A percentile compares a stretch with the other conserved stretches of the same genome.
phyloP scores from a whole-genome alignment of 2,888 invertebrate genomes.

The Tinea pellionella region DNA sequence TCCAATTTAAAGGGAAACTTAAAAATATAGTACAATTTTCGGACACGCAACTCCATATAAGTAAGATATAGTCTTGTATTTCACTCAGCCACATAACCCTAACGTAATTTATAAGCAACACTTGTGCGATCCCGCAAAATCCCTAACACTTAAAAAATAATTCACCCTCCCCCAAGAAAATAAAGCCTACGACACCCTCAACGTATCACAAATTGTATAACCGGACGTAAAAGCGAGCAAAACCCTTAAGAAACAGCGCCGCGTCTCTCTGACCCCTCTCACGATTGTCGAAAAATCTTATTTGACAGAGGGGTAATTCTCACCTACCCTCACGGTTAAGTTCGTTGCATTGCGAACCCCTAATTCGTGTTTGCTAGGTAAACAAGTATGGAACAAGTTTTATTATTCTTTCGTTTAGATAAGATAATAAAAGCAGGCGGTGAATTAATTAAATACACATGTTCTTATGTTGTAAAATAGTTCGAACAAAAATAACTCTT shows the following conservation, averaged over 20 bases:
- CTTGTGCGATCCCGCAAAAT: conserved; percentile 28
- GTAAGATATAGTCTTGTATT: conserved; percentile 4
- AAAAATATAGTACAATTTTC: background rate
- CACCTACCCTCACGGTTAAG: conserved; percentile 36
- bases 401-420: background rate
- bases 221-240: conserved; percentile 28
- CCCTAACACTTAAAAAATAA: conserved; percentile 52
- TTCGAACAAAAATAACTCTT: too few relatives aligned
- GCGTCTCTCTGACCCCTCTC: conserved; percentile 19
- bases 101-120: conserved; percentile 35
- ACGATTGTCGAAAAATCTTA: conserved; percentile 66
- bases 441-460: background rate
- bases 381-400: conserved; percentile 27
- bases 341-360: conserved; percentile 24
- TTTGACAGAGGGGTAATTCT: conserved; percentile 54
- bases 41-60: background rate
- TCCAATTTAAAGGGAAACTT: too few relatives aligned
- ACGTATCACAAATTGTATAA: conserved; percentile 49
- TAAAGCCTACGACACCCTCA: conserved; percentile 14
- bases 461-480: background rate
- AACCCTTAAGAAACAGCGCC: background rate
- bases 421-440: conserved; percentile 8
- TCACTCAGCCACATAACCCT: conserved; percentile 16
- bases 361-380: conserved; percentile 36
- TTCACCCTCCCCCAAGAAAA: conserved; percentile 23